Evolutionary conservation across 2,888 invertebrate genomes (phyloP).

Genomic region (Chymomyza amoena): DNA sequence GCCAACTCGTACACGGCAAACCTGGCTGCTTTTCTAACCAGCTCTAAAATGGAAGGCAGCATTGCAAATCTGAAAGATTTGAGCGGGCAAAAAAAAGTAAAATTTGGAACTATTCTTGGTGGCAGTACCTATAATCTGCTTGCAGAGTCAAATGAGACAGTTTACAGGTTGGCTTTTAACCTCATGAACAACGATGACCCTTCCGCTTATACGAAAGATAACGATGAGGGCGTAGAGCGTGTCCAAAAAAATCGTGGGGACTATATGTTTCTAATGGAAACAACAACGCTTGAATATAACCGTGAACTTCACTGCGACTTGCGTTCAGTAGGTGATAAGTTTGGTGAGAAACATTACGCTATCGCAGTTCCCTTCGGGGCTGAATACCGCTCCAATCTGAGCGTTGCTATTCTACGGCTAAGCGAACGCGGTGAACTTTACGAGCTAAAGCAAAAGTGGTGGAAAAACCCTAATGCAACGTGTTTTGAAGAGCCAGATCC

Average conservation of each 20-base stretch:
- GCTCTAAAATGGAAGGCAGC: slow-evolving; percentile 91
- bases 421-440: slow-evolving; percentile 92
- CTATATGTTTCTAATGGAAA: slow-evolving; percentile 98
- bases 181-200: slow-evolving; percentile 91
- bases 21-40: slow-evolving; percentile 94
- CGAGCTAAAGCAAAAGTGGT: slow-evolving; percentile 93
- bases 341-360: slow-evolving; percentile 96
- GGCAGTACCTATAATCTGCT: slow-evolving; percentile 96
- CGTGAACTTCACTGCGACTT: slow-evolving; percentile 89
- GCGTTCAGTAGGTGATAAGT: slow-evolving; percentile 86
- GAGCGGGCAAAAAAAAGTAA: slow-evolving; percentile 93
- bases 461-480: slow-evolving; percentile 84
- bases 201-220: slow-evolving; percentile 87
- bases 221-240: slow-evolving; percentile 90
- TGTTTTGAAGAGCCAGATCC: slow-evolving; percentile 46
- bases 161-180: slow-evolving; percentile 93
- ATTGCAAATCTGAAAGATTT: slow-evolving; percentile 94
- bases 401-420: slow-evolving; percentile 92
- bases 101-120: slow-evolving; percentile 91
- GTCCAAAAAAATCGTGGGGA: slow-evolving; percentile 86
- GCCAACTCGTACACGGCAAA: slow-evolving; percentile 95
- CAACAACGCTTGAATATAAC: slow-evolving; percentile 94
- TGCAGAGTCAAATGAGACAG: slow-evolving; percentile 89
- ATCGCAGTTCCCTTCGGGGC: slow-evolving; percentile 92
- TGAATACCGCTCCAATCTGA: slow-evolving; percentile 88